These are phyloP conservation scores for Melangyna quadrimaculata DNA, from an alignment of 2,888 invertebrate species.

Conservation along the genomic window DNA sequence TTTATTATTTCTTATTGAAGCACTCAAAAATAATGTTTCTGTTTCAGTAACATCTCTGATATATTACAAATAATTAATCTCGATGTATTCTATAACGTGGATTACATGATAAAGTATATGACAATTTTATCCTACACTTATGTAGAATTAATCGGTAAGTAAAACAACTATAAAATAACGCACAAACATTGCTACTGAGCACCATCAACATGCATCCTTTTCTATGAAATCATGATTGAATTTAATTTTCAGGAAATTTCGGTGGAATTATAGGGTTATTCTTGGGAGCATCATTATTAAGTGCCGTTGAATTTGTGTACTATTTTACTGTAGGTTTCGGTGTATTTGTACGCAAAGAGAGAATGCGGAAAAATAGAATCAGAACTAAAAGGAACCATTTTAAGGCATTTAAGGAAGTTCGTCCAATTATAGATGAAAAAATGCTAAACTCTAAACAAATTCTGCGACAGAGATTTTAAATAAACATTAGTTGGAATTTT, in stretches of 20 bases:
- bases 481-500: neutral
- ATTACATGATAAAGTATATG: slow-evolving; percentile 79
- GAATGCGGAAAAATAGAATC: neutral
- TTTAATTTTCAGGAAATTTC: slow-evolving; percentile 79
- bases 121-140: slow-evolving; percentile 80
- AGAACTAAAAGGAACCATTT: slow-evolving; percentile 6
- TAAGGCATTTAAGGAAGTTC: slow-evolving; percentile 31
- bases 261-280: slow-evolving; percentile 82
- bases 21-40: neutral
- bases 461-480: neutral
- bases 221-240: neutral
- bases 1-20: neutral
- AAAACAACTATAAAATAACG: neutral
- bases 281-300: slow-evolving; percentile 81
- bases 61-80: slow-evolving; percentile 72
- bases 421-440: slow-evolving; percentile 10
- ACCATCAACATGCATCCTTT: slow-evolving; percentile 62
- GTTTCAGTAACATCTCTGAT: slow-evolving; percentile 40
- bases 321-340: slow-evolving; percentile 77
- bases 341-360: slow-evolving; percentile 71
- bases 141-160: slow-evolving; percentile 80
- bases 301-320: slow-evolving; percentile 81
- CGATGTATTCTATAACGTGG: slow-evolving; percentile 79
- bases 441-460: neutral
- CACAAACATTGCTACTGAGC: neutral